Base-by-base conservation (phyloP, 2,113 vertebrate species). In the Plotosus lineatus region DNA sequence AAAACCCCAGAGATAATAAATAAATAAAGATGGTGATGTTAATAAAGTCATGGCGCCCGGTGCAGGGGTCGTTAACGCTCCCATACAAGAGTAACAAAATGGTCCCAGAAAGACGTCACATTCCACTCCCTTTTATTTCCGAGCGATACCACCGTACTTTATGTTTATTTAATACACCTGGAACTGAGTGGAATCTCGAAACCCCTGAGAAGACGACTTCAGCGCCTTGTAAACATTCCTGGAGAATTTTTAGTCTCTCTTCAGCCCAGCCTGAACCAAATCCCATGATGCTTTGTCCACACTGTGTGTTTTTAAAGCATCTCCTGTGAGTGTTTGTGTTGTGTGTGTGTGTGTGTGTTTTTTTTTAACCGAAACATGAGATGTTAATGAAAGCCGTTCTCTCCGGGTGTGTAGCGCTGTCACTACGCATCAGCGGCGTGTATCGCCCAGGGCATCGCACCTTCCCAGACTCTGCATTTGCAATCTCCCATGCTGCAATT, bases 401-500 rank as follows among this genome's bases (percentile, higher is more conserved):
- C 53, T 74, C 46, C 42, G 44, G 53, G 56, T 12, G 23, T 55
- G 65, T 48, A 51, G 51, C 44, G 33, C 73, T 78, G 76, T 78
- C 55, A 48, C 60, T 63, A 55, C 65, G 58, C 79, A 65, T 79
- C 65, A 73, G 66, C 23, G 4, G 48, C 38, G 80, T 66, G 73
- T 83, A 85, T 86, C 89, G 88, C 87, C 88, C 87, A 84, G 88
- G 86, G 83, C 80, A 48, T 86, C 86, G 77, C 33, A 58, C 83
- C 89, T 89, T 81, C 44, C 80, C 73, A n/a, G 65, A 55, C 81
- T 82, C 77, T 61, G 8, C 31, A 48, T 79, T 82, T 44, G 63
- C 28, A 26, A 89, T 91, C 88, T 88, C 91, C 84, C 86, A 88
- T 87, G 89, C 88, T 78, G 88, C 87, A 91, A 91, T 92, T 91